These are phyloP conservation scores for Sphyrna mokarran DNA, from an alignment of 2,113 vertebrate genomes.

Conservation along the genomic window DNA sequence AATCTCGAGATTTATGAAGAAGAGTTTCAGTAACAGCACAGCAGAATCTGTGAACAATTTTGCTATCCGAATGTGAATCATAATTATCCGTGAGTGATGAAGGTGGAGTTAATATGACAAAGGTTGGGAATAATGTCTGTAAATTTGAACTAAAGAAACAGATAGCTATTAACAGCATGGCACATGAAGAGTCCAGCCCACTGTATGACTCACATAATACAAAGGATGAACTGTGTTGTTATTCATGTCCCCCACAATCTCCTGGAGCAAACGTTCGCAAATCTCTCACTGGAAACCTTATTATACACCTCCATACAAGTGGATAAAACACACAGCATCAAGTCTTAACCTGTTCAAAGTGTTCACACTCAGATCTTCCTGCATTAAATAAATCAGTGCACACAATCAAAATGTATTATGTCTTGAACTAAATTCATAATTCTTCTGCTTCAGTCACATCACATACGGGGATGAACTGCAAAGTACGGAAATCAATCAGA, in stretches of 20 bases:
- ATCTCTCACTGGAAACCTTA: not conserved
- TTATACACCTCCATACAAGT: not conserved
- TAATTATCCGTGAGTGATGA: not conserved
- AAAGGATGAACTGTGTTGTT: not conserved
- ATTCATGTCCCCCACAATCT: constrained; percentile 15
- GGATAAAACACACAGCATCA: not conserved
- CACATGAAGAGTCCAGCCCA: constrained; percentile 1
- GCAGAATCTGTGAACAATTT: not conserved
- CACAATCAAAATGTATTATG: not conserved
- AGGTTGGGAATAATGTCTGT: too few species aligned
- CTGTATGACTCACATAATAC: not conserved
- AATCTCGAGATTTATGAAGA: not conserved
- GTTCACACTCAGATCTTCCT: not conserved
- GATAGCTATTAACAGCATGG: not conserved
- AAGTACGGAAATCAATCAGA: not conserved
- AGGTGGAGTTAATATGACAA: not conserved
- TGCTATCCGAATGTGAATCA: not conserved
- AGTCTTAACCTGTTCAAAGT: not conserved
- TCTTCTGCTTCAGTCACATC: not conserved
- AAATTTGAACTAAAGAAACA: not conserved
- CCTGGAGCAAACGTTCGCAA: not conserved
- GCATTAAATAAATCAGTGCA: not conserved
- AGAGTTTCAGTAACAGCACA: not conserved
- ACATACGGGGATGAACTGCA: not conserved
- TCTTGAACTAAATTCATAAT: too few species aligned